Conservation (phyloP, 2,797 vertebrate genomes). For the Onychomys leucogaster region DNA sequence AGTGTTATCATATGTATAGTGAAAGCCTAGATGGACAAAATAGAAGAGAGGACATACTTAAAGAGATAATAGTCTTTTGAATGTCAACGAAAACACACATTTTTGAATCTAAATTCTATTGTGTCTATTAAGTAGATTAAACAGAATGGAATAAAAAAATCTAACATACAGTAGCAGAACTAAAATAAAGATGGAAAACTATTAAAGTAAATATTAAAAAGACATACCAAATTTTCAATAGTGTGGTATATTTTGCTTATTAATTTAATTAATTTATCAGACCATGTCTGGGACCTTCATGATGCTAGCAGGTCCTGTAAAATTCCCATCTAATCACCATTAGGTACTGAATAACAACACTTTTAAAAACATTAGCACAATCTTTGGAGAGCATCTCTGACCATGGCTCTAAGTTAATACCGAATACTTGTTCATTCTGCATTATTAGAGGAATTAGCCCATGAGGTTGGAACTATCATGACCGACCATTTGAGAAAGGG, state of each 20-base stretch:
- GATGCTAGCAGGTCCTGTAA: background rate
- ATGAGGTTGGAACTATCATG: background rate
- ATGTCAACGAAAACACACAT: background rate
- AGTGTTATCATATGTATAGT: background rate
- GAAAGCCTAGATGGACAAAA: background rate
- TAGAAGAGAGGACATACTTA: background rate
- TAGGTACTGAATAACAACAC: rapidly evolving
- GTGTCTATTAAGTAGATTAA: background rate
- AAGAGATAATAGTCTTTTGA: background rate
- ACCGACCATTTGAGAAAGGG: background rate
- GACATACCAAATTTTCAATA: background rate
- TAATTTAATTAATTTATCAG: background rate
- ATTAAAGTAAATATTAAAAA: background rate
- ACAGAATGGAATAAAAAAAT: constrained; percentile 19
- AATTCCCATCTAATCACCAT: background rate
- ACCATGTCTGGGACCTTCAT: background rate
- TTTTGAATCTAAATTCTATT: background rate
- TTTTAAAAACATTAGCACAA: background rate
- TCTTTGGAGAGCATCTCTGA: background rate
- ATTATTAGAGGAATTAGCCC: background rate
- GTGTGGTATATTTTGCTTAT: background rate
- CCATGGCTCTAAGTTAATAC: background rate
- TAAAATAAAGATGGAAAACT: background rate
- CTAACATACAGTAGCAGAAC: background rate
- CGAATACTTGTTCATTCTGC: background rate